A percentile compares a stretch with the other conserved stretches of the same genome.
These are phyloP conservation scores for Plectrocnemia conspersa DNA, from an alignment of 1,140 invertebrate genomes.

Conservation along the genomic window DNA sequence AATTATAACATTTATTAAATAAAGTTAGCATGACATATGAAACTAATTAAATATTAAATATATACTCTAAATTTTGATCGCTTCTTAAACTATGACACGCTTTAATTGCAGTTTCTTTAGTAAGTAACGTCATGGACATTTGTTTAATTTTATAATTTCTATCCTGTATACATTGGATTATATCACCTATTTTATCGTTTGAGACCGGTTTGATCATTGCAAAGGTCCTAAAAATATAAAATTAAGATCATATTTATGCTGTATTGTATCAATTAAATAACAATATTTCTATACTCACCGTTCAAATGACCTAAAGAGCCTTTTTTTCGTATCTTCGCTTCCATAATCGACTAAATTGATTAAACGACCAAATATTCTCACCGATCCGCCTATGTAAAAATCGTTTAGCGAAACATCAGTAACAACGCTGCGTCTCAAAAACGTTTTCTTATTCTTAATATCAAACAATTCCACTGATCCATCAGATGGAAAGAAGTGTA, in stretches of 20 bases:
- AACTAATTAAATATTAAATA: constrained; percentile 1
- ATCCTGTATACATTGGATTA: constrained; percentile 62
- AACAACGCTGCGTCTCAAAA: constrained; percentile 69
- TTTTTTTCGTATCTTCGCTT: constrained; percentile 61
- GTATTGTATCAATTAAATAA: neutral
- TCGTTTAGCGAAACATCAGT: constrained; percentile 62
- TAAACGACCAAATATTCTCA: constrained; percentile 72
- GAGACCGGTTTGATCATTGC: constrained; percentile 69
- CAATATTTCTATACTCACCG: constrained; percentile 47
- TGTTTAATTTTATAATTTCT: constrained; percentile 67
- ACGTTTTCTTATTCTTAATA: constrained; percentile 65
- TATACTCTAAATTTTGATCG: constrained; percentile 58
- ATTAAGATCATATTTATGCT: constrained; percentile 13
- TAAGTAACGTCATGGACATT: constrained; percentile 65
- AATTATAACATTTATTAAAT: constrained; percentile 11
- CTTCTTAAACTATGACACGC: constrained; percentile 58
- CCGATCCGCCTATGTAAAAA: constrained; percentile 71
- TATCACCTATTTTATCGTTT: constrained; percentile 66
- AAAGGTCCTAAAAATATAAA: constrained; percentile 61
- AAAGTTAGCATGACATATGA: neutral
- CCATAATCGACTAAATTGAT: constrained; percentile 76
- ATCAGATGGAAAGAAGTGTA: constrained; percentile 71
- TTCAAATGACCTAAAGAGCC: constrained; percentile 55
- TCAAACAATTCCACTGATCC: constrained; percentile 79
- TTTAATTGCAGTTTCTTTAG: constrained; percentile 55